A percentile compares a stretch with the other conserved stretches of the same genome.
These are phyloP conservation scores for Eptesicus fuscus DNA, from an alignment of 2,113 vertebrate species.

Conservation along the genomic window DNA sequence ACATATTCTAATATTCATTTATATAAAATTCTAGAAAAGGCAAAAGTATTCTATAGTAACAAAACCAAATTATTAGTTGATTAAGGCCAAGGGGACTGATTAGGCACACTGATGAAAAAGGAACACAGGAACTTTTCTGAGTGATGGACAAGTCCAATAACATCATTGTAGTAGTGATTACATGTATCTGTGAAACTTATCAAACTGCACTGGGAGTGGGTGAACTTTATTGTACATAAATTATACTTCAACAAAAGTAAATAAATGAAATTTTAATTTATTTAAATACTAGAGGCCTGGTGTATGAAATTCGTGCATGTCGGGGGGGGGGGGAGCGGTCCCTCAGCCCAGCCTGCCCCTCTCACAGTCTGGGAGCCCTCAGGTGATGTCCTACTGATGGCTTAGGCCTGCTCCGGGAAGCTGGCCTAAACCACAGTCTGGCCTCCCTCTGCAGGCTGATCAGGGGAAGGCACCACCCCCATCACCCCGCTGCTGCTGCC, in stretches of 20 bases:
- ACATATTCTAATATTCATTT: not conserved
- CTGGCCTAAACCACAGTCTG: no score
- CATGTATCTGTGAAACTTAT: not conserved
- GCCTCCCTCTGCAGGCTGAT: no score
- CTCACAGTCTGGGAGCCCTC: no score
- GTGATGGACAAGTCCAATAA: not conserved
- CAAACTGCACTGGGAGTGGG: not conserved
- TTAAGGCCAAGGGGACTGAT: not conserved
- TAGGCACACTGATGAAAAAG: not conserved
- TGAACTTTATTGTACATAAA: not conserved
- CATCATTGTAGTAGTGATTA: not conserved
- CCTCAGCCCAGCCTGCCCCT: no score
- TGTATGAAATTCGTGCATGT: no score
- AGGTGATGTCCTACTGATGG: no score
- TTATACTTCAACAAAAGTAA: not conserved
- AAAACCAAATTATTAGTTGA: not conserved
- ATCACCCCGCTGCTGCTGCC: no score
- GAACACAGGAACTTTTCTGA: not conserved
- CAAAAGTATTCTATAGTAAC: not conserved
- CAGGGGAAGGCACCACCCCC: no score
- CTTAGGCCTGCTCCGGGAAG: no score
- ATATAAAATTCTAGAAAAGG: not conserved
- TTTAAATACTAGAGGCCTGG: not conserved
- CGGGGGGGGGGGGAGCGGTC: no score
- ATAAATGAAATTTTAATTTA: not conserved